Evolutionary conservation across 2,797 vertebrate genomes (phyloP), one percentile per base, ranked within the genome.

Genomic region (Acrossocheilus wenchowensis): DNA sequence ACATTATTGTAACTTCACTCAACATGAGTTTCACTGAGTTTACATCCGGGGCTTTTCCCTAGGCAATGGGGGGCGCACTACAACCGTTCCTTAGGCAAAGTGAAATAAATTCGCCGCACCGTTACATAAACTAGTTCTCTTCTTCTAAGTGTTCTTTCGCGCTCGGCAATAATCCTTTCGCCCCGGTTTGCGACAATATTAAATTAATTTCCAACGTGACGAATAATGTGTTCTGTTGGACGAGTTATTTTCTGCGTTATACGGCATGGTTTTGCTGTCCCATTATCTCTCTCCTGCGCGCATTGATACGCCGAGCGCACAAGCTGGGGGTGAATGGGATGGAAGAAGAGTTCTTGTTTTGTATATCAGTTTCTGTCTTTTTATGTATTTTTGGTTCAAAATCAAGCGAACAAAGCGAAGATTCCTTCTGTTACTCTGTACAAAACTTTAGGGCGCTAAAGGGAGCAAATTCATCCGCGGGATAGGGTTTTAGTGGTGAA

Each of bases 41-140:
- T 95, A 96, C 96, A 97, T 97, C 96, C 96, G 96, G 96, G 96
- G 93, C 95, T 96, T 96, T 96, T 96, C 95, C 95, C 96, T 96
- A 96, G 96, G 96, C 96, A 96, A 96, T 96, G 96, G 94, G 93
- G 0, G 93, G 91, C 96, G 95, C 90, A 95, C 93, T 94, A 96
- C 96, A 93, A 92, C 95, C 95, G 95, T 96, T 97, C 96, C 96
- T 97, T 96, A 96, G 96, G 96, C 96, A 96, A 96, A 96, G 95
- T 95, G 95, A 96, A 96, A 96, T 96, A 96, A 96, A 96, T 96
- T 96, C 96, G 96, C 96, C 92, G 95, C 94, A 95, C 95, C 94
- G 93, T 94, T 93, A 95, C 94, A 94, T 93, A 93, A 96, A 96
- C 91, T 96, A 97, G 96, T 96, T 92, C 96, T 89, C 90, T 90